Evolutionary conservation across 1,140 invertebrate genomes (phyloP).

Genomic region (Hermatobates lingyangjiaoensis): DNA sequence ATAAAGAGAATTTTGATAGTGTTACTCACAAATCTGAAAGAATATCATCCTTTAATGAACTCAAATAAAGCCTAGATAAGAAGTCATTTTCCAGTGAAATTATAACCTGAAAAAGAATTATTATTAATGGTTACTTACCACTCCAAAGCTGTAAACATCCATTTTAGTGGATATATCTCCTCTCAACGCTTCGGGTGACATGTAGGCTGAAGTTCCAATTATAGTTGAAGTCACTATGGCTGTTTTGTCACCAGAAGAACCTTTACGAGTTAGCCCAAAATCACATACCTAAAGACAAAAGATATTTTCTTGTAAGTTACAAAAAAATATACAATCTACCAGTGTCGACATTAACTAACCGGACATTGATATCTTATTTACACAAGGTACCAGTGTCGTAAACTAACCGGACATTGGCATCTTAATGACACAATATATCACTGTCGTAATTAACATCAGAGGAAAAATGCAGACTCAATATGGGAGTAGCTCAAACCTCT

Average conservation of each 20-base stretch:
- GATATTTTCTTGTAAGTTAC: too few relatives aligned
- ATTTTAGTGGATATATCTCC: slow-evolving; percentile 51
- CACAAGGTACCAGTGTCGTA: too few relatives aligned
- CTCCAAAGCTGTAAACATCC: slow-evolving; percentile 58
- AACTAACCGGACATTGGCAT: too few relatives aligned
- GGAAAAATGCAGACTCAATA: too few relatives aligned
- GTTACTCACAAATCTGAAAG: background rate
- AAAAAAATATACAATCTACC: too few relatives aligned
- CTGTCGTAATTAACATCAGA: too few relatives aligned
- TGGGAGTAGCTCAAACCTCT: too few relatives aligned
- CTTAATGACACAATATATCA: too few relatives aligned
- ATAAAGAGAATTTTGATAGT: background rate
- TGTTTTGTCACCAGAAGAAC: slow-evolving; percentile 22
- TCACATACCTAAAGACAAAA: slow-evolving; percentile 43
- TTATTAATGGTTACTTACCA: slow-evolving; percentile 29
- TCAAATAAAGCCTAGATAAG: background rate
- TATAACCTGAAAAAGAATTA: background rate
- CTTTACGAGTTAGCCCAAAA: slow-evolving; percentile 44
- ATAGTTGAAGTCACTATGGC: slow-evolving; percentile 33
- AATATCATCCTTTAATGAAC: background rate
- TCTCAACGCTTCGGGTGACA: slow-evolving; percentile 50
- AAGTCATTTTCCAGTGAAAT: background rate
- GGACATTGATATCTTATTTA: too few relatives aligned
- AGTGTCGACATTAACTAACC: too few relatives aligned
- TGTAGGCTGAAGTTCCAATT: slow-evolving; percentile 51